Conservation (phyloP, 2,797 vertebrate genomes). For the Monodelphis domestica region DNA sequence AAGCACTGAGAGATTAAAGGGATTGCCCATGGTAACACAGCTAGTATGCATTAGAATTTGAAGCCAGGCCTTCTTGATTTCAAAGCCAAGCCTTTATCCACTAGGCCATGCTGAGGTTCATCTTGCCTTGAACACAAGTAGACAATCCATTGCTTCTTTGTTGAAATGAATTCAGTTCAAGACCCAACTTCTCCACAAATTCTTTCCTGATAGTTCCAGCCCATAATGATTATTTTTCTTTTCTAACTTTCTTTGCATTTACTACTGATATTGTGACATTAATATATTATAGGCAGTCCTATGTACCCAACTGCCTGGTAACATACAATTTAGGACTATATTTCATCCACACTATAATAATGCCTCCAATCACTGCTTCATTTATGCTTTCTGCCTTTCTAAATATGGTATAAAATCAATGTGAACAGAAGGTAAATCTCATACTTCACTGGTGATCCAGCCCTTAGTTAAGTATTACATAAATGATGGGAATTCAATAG, state of each 20-base stretch:
- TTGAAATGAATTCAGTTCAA: not conserved
- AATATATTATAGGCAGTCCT: not conserved
- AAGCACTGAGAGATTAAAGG: not conserved
- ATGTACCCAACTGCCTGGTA: not conserved
- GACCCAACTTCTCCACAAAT: not conserved
- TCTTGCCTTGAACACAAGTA: not conserved
- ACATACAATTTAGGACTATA: not conserved
- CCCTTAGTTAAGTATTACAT: not conserved
- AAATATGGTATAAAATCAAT: not conserved
- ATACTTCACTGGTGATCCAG: not conserved
- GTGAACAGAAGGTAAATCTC: not conserved
- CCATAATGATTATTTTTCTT: not conserved
- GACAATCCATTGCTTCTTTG: not conserved
- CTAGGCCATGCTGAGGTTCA: not conserved
- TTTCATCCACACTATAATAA: not conserved
- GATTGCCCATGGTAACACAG: not conserved
- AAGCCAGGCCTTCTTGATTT: not conserved
- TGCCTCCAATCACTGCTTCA: not conserved
- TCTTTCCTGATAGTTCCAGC: not conserved
- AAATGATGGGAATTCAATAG: not conserved
- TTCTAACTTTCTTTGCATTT: not conserved
- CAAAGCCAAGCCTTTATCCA: not conserved
- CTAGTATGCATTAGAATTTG: not conserved
- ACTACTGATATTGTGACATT: not conserved
- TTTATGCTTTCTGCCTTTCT: not conserved